Evolutionary conservation across 2,888 invertebrate genomes (phyloP).

Genomic region (Anoplius nigerrimus): DNA sequence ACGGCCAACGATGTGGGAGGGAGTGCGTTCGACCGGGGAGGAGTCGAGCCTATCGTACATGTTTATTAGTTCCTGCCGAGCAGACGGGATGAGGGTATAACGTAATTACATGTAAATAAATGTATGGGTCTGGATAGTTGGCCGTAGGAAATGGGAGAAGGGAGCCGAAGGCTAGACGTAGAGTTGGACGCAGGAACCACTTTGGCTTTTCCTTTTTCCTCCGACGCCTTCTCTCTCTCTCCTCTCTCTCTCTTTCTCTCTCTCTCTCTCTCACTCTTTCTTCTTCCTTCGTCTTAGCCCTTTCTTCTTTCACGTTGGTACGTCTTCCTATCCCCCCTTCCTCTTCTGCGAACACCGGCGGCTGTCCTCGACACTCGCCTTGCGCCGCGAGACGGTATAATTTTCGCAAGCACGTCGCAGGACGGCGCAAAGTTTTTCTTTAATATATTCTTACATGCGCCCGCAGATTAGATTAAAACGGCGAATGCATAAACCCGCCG

Average conservation of each 20-base stretch:
- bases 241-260: slow-evolving; percentile 2
- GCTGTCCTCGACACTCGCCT: slow-evolving; percentile 17
- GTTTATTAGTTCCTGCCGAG: slow-evolving; percentile 55
- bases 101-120: slow-evolving; percentile 68
- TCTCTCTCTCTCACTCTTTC: slow-evolving; percentile 2
- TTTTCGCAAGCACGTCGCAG: slow-evolving; percentile 63
- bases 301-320: background rate
- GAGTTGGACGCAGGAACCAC: slow-evolving; percentile 34
- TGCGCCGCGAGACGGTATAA: slow-evolving; percentile 63
- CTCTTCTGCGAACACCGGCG: slow-evolving; percentile 28
- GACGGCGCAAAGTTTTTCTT: slow-evolving; percentile 70
- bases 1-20: slow-evolving; percentile 19
- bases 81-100: slow-evolving; percentile 35
- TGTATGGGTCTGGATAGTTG: slow-evolving; percentile 61
- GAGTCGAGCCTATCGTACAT: slow-evolving; percentile 41
- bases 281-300: background rate
- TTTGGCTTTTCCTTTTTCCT: slow-evolving; percentile 25
- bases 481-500: slow-evolving; percentile 65
- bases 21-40: slow-evolving; percentile 1
- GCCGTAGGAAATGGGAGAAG: slow-evolving; percentile 28
- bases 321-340: background rate
- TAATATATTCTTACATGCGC: slow-evolving; percentile 74
- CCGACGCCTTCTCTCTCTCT: background rate
- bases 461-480: slow-evolving; percentile 74
- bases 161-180: slow-evolving; percentile 11